phyloP scores from a whole-genome alignment of 2,113 vertebrate species.

The Boulengerochromis microlepis region DNA sequence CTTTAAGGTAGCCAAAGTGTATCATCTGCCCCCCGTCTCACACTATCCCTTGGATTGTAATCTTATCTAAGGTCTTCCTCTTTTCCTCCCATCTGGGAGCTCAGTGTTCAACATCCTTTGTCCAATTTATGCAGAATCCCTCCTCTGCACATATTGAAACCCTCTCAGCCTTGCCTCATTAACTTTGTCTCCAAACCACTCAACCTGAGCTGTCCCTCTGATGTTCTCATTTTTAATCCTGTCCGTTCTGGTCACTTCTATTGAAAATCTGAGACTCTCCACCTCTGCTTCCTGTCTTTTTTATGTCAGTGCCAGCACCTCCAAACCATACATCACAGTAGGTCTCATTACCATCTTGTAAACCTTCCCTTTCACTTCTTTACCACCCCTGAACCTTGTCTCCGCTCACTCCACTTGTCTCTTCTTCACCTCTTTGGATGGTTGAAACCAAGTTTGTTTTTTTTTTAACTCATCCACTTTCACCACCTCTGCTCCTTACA shows the following conservation, averaged over 20 bases:
- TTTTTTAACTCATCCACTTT: not conserved
- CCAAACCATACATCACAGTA: not conserved
- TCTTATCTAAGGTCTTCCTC: not conserved
- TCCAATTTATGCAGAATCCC: not conserved
- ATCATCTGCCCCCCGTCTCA: not conserved
- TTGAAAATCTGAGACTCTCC: not conserved
- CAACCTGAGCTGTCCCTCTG: not conserved
- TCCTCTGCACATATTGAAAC: not conserved
- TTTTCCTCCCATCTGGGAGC: not conserved
- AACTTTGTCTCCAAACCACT: not conserved
- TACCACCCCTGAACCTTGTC: not conserved
- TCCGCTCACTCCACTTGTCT: not conserved
- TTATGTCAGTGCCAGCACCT: not conserved
- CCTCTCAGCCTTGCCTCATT: not conserved
- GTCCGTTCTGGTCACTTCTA: not conserved
- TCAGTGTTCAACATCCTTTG: not conserved
- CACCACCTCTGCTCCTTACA: not conserved
- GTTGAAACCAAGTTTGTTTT: not conserved
- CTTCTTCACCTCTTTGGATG: not conserved
- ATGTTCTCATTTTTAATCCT: not conserved
- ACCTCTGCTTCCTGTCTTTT: not conserved
- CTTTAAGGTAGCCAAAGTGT: not conserved
- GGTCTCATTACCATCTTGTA: not conserved
- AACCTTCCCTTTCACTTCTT: not conserved
- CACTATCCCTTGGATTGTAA: not conserved